Evolutionary conservation across 2,797 vertebrate genomes (phyloP).

Genomic region (Acomys russatus): DNA sequence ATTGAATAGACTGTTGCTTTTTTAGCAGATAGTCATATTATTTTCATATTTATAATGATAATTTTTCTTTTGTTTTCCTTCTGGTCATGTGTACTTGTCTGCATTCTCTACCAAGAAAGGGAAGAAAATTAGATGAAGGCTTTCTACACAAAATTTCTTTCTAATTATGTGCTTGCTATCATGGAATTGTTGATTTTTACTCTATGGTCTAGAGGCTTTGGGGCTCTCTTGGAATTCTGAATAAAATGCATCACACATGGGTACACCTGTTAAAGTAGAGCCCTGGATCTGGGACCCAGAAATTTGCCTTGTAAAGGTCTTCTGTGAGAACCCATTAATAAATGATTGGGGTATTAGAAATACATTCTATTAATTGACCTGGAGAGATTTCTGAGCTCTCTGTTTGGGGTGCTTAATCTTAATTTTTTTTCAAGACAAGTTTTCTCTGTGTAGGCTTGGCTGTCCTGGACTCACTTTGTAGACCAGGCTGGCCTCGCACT

Average conservation of each 20-base stretch:
- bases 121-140: neutral
- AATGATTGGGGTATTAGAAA: neutral
- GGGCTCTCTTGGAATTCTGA: neutral
- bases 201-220: neutral
- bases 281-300: neutral
- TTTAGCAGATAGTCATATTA: neutral
- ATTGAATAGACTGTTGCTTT: neutral
- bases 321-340: slow-evolving; percentile 19
- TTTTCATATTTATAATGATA: neutral
- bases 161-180: neutral
- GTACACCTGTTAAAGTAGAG: neutral
- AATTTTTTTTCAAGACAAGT: neutral
- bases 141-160: neutral
- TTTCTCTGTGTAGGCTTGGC: too few relatives aligned
- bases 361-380: slow-evolving; percentile 31
- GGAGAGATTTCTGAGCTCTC: neutral
- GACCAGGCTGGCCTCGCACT: too few relatives aligned
- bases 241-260: neutral
- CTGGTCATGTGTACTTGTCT: neutral
- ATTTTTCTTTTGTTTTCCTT: neutral
- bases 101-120: neutral
- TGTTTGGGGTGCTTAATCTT: neutral
- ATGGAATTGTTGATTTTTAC: neutral
- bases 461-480: too few relatives aligned
- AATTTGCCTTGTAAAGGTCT: neutral